Evolutionary conservation across 2,888 invertebrate species (phyloP).

Genomic region (Cephus runcator): DNA sequence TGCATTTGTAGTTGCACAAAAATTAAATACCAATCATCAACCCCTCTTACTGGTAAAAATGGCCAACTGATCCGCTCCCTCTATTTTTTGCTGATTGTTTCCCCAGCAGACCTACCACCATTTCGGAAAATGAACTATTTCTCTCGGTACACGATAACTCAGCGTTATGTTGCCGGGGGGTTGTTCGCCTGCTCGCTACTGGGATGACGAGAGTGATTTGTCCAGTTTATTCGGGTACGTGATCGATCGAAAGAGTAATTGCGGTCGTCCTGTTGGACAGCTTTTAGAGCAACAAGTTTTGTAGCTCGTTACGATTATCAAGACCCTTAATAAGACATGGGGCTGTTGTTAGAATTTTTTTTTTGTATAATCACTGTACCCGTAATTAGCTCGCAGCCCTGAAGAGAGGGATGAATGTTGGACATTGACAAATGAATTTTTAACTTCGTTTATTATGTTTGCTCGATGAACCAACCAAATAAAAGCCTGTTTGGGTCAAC

Average conservation of each 20-base stretch:
- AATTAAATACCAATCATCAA: neutral
- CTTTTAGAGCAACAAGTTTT: constrained; percentile 37
- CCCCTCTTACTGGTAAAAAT: neutral
- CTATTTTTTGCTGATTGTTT: neutral
- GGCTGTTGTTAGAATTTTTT: neutral
- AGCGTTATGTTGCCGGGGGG: neutral
- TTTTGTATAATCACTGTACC: neutral
- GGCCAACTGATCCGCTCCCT: neutral
- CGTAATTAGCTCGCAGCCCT: neutral
- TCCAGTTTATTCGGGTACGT: neutral
- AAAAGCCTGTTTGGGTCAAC: neutral
- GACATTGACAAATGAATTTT: neutral
- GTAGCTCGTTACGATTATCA: constrained; percentile 11
- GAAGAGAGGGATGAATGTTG: neutral
- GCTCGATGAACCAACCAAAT: neutral
- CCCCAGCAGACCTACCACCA: neutral
- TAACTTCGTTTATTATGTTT: neutral
- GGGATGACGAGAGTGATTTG: neutral
- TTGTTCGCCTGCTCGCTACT: neutral
- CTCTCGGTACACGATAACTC: neutral
- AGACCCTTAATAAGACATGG: neutral
- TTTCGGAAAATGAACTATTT: neutral
- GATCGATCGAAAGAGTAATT: constrained; percentile 33
- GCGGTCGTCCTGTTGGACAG: constrained; percentile 18
- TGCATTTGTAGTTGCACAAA: neutral